These are phyloP conservation scores for Phalacrocorax brasilianus DNA, from an alignment of 2,113 vertebrate species.

Conservation along the genomic window DNA sequence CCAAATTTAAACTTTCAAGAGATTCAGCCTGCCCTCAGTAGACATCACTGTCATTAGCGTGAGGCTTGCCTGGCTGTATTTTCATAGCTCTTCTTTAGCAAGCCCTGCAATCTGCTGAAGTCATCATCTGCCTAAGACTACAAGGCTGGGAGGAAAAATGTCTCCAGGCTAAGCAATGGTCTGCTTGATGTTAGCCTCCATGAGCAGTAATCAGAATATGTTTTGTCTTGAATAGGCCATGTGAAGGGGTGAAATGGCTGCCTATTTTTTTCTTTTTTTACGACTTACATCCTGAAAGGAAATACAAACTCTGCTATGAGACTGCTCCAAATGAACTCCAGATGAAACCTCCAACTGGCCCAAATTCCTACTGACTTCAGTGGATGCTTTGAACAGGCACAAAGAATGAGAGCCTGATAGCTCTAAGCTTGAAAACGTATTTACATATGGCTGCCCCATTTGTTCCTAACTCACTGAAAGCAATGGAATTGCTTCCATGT, in stretches of 20 bases:
- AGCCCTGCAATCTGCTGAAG: background rate
- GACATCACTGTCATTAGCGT: rapidly evolving
- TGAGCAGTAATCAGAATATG: background rate
- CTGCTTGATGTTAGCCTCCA: background rate
- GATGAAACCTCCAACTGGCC: background rate
- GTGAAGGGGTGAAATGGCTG: background rate
- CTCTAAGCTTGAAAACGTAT: background rate
- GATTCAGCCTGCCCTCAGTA: background rate
- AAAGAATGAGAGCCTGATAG: background rate
- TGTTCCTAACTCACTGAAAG: background rate
- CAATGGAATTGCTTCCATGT: background rate
- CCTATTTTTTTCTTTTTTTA: background rate
- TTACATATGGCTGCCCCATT: background rate
- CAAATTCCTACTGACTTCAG: background rate
- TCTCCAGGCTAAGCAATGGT: background rate
- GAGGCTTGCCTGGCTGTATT: background rate
- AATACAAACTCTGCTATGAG: background rate
- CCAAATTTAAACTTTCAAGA: background rate
- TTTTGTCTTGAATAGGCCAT: background rate
- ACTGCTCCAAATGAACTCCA: slow-evolving; percentile 1
- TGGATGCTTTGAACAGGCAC: background rate
- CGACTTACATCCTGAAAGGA: background rate
- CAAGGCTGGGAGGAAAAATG: background rate
- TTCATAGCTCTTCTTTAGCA: background rate
- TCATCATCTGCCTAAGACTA: background rate